Conservation (phyloP, 2,888 invertebrate species). For the Eupithecia tripunctaria region DNA sequence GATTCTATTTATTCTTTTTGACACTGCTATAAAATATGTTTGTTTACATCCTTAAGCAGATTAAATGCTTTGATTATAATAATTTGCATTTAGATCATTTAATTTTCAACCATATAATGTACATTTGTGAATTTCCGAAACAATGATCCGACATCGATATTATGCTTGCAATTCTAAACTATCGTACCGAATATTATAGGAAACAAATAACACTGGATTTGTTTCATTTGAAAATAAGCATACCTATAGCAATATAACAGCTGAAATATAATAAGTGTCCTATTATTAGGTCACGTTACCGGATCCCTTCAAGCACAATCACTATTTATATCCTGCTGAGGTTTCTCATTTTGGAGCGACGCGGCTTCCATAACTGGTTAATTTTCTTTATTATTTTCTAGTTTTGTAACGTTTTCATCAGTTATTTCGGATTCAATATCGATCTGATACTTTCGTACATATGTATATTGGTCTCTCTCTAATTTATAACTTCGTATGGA, state of each 20-base stretch:
- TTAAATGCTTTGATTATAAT: conserved; percentile 7
- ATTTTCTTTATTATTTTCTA: neutral
- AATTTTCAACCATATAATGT: neutral
- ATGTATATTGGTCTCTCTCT: neutral
- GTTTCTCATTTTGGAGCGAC: neutral
- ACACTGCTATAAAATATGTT: neutral
- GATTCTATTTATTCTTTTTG: conserved; percentile 1
- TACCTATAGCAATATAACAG: neutral
- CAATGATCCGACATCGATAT: neutral
- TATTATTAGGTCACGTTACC: conserved; percentile 1
- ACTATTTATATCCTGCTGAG: neutral
- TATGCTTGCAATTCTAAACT: neutral
- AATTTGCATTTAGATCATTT: conserved; percentile 21
- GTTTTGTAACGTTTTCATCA: neutral
- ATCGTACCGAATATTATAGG: neutral
- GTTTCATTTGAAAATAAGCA: neutral
- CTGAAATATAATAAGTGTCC: neutral
- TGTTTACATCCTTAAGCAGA: neutral
- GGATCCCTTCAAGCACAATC: neutral
- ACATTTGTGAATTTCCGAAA: conserved; percentile 3
- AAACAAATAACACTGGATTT: neutral
- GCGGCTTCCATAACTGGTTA: neutral
- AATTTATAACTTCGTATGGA: no score
- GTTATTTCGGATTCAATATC: neutral
- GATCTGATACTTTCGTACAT: neutral